Evolutionary conservation across 2,113 vertebrate species (phyloP).

Genomic region (Dryoscopus gambensis): DNA sequence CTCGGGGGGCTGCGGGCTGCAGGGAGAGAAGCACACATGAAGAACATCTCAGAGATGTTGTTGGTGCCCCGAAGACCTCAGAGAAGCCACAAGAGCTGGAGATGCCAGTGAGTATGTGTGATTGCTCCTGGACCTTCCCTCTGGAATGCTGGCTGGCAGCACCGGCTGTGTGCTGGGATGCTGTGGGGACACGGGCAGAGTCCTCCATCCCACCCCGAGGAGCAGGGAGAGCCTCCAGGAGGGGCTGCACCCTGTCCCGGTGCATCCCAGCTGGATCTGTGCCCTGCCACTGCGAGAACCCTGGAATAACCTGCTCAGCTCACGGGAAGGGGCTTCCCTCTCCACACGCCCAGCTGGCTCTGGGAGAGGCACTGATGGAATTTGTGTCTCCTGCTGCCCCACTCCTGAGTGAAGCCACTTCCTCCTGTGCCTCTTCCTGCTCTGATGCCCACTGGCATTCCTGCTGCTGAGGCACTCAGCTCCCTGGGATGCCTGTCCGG

Average conservation of each 20-base stretch:
- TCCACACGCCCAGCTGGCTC: background rate
- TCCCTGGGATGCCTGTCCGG: conserved; percentile 28
- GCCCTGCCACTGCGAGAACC: background rate
- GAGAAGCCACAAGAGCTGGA: background rate
- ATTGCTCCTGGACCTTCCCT: background rate
- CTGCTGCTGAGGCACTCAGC: background rate
- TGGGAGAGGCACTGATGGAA: background rate
- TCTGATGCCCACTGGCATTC: background rate
- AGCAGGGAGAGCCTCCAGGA: background rate
- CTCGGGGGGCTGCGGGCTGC: background rate
- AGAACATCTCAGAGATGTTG: background rate
- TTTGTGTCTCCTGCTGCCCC: background rate
- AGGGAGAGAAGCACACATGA: background rate
- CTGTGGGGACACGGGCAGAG: background rate
- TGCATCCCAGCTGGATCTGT: background rate
- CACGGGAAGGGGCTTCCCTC: background rate
- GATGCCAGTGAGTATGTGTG: background rate
- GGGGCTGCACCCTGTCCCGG: background rate
- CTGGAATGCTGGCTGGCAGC: background rate
- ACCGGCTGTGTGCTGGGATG: background rate
- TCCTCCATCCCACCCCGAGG: background rate
- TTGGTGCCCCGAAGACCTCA: background rate
- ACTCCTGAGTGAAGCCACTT: background rate
- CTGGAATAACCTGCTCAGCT: background rate
- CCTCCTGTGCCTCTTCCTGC: background rate